Evolutionary conservation across 2,888 invertebrate genomes (phyloP), one percentile per base, ranked within the genome.

Genomic region (Drosophila robusta): DNA sequence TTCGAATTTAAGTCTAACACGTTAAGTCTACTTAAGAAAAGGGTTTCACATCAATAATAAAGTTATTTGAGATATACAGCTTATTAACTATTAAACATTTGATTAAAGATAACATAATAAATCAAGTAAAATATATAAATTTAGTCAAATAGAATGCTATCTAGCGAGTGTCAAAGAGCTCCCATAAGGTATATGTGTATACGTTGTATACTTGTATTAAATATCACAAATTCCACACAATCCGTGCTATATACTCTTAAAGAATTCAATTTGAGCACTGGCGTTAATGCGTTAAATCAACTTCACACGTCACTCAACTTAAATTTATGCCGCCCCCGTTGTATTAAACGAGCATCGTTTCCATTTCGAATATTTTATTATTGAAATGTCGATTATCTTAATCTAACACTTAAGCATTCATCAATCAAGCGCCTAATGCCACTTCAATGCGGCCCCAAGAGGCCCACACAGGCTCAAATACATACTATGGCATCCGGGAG

Each of bases 351-450:
- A 54, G 41, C 32, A 11, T 12, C 61, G 54, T 44, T 60, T 54
- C 36, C 56, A 61, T 65, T 70, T 49, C 42, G 65, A 52, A 66
- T 66, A 64, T 83, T 79, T 50, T 66, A 77, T 84, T 73, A 89
- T 87, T 80, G 84, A 89, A 89, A 89, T 84, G 80, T 83, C 89
- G 89, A 85, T 85, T 85, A 85, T 84, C 87, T 84, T 87, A 85
- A 84, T 87, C 84, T 80, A 65, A 69, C 81, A 75, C 88, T 78
- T 76, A 85, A 69, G 70, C 70, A 70, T 70, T 79, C 85, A 85
- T 85, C 85, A 89, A 89, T 85, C 89, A 85, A 87, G 85, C 69
- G 64, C 67, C 84, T 78, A 78, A 75, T 83, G 84, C 78, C 75
- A 69, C 85, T 83, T 83, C 75, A 77, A 56, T 54, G 46, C 36